Conservation (phyloP, 2,888 invertebrate species). For the Colletes collaris region DNA sequence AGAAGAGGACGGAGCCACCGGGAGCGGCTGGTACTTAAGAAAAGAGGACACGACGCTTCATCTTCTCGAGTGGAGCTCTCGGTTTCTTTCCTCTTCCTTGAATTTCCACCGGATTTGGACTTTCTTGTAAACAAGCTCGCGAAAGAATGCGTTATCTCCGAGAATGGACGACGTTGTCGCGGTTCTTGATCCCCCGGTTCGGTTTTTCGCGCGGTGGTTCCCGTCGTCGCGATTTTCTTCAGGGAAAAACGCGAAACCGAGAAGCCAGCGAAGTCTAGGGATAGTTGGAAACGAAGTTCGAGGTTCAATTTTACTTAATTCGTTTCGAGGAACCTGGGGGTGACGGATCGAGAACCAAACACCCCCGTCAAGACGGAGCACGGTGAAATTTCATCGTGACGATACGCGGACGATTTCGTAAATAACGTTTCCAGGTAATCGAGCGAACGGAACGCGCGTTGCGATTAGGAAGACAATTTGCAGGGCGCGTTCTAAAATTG, state of each 20-base stretch:
- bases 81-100: conserved; percentile 72
- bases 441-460: conserved; percentile 53
- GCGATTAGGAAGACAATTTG: conserved; percentile 66
- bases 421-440: conserved; percentile 65
- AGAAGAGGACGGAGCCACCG: conserved; percentile 7
- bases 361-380: too few species aligned
- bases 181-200: conserved; percentile 25
- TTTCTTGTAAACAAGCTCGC: conserved; percentile 76
- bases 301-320: background rate
- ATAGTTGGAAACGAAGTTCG: too few species aligned
- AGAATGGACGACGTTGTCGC: conserved; percentile 59
- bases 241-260: background rate
- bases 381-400: conserved; percentile 30
- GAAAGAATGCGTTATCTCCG: conserved; percentile 63
- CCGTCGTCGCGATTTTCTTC: background rate
- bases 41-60: conserved; percentile 73
- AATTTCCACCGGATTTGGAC: conserved; percentile 60
- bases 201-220: conserved; percentile 26
- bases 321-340: too few species aligned
- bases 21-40: conserved; percentile 38
- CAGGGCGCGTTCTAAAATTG: conserved; percentile 60
- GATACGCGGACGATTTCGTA: conserved; percentile 54
- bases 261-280: background rate
- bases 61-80: conserved; percentile 79
- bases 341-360: background rate